phyloP scores from a whole-genome alignment of 2,888 invertebrate species.

The Ophion slaviceki region DNA sequence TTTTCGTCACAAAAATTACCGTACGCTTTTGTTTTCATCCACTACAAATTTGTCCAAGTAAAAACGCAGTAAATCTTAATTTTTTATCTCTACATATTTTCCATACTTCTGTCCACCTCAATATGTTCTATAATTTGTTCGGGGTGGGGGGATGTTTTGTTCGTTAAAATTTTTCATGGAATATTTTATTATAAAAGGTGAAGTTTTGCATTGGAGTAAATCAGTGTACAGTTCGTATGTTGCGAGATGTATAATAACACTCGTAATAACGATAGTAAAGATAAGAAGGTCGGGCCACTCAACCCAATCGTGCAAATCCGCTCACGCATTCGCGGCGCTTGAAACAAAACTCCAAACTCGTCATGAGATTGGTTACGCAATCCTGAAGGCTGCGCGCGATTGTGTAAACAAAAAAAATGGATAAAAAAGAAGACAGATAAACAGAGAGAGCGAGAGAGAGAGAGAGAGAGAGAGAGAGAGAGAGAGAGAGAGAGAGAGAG shows the following conservation, averaged over 20 bases:
- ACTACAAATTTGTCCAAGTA: not conserved
- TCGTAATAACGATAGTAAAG: conserved; percentile 1
- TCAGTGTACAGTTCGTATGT: not conserved
- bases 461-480: not conserved
- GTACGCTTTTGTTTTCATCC: not conserved
- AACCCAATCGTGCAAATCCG: conserved; percentile 70
- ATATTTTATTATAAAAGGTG: not conserved
- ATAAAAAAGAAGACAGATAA: not conserved
- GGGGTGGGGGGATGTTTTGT: too few species aligned
- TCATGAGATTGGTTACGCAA: conserved; percentile 61
- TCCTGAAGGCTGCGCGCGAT: conserved; percentile 46
- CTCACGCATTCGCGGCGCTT: conserved; percentile 53
- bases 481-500: not conserved
- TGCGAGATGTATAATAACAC: not conserved
- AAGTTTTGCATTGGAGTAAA: not conserved
- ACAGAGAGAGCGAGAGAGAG: not conserved
- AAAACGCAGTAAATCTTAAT: not conserved
- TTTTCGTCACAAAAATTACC: not conserved
- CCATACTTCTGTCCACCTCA: not conserved
- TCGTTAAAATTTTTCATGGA: not conserved
- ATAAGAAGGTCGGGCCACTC: conserved; percentile 36
- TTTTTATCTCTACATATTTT: not conserved
- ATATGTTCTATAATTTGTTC: too few species aligned
- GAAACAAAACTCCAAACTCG: conserved; percentile 55
- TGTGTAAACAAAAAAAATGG: conserved; percentile 33